phyloP scores from a whole-genome alignment of 2,888 invertebrate genomes.

The Sarcophaga rosellei region DNA sequence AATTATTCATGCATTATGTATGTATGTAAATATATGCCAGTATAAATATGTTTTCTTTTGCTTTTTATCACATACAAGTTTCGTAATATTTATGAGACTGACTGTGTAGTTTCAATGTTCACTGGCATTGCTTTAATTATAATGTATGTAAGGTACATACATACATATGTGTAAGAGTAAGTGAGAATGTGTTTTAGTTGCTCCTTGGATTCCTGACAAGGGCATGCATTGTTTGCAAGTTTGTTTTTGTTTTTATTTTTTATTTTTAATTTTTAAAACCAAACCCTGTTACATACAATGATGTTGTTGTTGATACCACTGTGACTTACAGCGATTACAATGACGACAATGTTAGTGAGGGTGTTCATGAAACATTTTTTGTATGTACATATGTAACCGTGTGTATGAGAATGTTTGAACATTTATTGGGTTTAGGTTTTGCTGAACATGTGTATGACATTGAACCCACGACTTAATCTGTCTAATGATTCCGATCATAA shows the following conservation, averaged over 20 bases:
- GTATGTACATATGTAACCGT: background rate
- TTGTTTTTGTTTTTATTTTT: constrained; percentile 17
- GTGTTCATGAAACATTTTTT: background rate
- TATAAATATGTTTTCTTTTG: too few relatives aligned
- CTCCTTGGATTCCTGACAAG: constrained; percentile 41
- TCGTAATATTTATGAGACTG: too few relatives aligned
- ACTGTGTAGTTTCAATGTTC: background rate
- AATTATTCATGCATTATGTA: too few relatives aligned
- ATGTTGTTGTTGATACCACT: background rate
- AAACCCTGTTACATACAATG: background rate
- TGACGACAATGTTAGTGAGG: background rate
- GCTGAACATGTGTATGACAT: constrained; percentile 40
- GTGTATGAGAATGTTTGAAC: constrained; percentile 7
- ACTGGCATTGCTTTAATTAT: background rate
- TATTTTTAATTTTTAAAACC: background rate
- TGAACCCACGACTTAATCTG: constrained; percentile 56
- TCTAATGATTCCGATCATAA: constrained; percentile 41
- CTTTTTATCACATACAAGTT: background rate
- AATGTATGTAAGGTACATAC: background rate
- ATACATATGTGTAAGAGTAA: constrained; percentile 9
- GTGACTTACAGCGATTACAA: background rate
- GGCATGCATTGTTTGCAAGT: constrained; percentile 36
- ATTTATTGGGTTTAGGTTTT: background rate
- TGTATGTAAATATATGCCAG: too few relatives aligned
- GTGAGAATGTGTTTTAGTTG: background rate